These are phyloP conservation scores for Hartigia nigra DNA, from an alignment of 2,888 invertebrate genomes.

Conservation along the genomic window DNA sequence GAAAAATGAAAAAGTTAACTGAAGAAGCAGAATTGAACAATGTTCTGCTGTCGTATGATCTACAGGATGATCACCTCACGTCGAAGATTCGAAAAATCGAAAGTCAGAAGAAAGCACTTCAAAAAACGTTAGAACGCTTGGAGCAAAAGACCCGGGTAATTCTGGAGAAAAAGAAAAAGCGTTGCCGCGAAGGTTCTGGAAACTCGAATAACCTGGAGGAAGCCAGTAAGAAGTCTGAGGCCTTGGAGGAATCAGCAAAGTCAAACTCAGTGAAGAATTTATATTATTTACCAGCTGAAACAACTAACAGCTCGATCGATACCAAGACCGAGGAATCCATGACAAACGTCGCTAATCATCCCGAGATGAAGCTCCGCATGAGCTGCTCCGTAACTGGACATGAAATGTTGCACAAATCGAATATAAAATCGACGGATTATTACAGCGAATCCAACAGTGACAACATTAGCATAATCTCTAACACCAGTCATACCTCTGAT, in stretches of 20 bases:
- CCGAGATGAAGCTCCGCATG: constrained; percentile 15
- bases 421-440: constrained; percentile 28
- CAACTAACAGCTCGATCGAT: constrained; percentile 16
- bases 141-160: constrained; percentile 64
- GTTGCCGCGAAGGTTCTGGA: constrained; percentile 33
- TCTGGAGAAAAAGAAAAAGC: constrained; percentile 63
- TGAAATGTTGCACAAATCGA: constrained; percentile 22
- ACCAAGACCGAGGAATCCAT: constrained; percentile 15
- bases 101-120: constrained; percentile 51
- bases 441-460: constrained; percentile 55
- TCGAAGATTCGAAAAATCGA: constrained; percentile 24
- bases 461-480: constrained; percentile 56
- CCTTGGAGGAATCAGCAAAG: background rate
- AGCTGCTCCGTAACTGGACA: constrained; percentile 24
- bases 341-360: background rate
- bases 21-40: constrained; percentile 22
- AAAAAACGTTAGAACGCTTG: constrained; percentile 58
- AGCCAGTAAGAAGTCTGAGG: constrained; percentile 53
- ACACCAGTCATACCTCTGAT: constrained; percentile 45
- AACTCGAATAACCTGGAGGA: constrained; percentile 52
- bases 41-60: constrained; percentile 15
- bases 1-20: constrained; percentile 18
- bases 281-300: background rate
- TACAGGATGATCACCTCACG: constrained; percentile 4
- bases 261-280: background rate